Evolutionary conservation across 2,797 vertebrate genomes (phyloP).

Genomic region (Tragelaphus eurycerus): DNA sequence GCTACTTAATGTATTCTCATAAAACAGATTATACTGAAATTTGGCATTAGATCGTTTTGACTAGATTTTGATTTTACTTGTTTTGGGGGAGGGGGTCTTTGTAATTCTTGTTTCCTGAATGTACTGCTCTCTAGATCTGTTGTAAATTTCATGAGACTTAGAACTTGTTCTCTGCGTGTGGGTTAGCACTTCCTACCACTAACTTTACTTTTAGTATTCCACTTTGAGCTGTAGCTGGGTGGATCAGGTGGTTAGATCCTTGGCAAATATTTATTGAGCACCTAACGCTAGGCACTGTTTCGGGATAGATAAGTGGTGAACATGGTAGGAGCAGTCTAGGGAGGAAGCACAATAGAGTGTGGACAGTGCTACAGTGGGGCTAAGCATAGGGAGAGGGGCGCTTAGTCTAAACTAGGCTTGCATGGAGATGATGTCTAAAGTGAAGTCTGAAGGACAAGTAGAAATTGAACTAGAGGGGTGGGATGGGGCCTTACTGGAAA

Average conservation of each 20-base stretch:
- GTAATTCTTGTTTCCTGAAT: not conserved
- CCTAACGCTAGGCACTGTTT: not conserved
- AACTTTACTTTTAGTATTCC: slow-evolving; percentile 46
- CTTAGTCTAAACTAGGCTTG: not conserved
- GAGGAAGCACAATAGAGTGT: not conserved
- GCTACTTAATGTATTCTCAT: slow-evolving; percentile 10
- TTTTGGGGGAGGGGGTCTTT: not conserved
- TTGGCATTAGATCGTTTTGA: not conserved
- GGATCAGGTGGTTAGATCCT: slow-evolving; percentile 26
- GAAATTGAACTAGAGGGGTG: not conserved
- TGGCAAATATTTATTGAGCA: slow-evolving; percentile 60
- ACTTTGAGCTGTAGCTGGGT: slow-evolving; percentile 34
- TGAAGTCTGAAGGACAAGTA: not conserved
- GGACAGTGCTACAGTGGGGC: not conserved
- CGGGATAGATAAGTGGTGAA: not conserved
- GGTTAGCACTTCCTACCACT: slow-evolving; percentile 10
- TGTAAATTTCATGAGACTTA: not conserved
- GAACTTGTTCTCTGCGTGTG: slow-evolving; percentile 34
- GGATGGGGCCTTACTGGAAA: not conserved
- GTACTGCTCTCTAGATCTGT: not conserved
- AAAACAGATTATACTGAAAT: not conserved
- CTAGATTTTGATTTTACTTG: slow-evolving; percentile 8
- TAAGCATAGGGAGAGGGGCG: not conserved
- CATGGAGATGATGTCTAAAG: not conserved
- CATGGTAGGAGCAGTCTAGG: not conserved